A percentile compares a stretch with the other conserved stretches of the same genome.
Conservation (phyloP, 2,113 vertebrate genomes). For the Syngnathus scovelli region DNA sequence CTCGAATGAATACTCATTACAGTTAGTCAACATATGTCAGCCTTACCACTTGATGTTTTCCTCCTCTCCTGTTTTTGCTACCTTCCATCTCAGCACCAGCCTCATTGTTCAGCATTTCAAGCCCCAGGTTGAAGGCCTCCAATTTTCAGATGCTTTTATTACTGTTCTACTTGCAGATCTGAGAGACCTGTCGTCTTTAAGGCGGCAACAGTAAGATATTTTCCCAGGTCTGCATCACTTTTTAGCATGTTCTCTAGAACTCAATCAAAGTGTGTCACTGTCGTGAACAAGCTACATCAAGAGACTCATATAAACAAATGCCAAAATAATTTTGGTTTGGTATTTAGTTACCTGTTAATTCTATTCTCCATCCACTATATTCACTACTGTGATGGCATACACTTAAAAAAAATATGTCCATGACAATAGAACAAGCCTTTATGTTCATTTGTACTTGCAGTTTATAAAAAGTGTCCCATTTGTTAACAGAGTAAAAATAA, state of each 20-base stretch:
- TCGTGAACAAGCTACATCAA: not conserved
- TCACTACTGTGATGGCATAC: not conserved
- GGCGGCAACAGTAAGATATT: not conserved
- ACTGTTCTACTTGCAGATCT: conserved; percentile 7
- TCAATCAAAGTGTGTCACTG: not conserved
- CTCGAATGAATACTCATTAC: not conserved
- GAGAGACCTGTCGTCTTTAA: conserved; percentile 17
- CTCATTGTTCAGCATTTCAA: conserved; percentile 25
- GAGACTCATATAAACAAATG: not conserved
- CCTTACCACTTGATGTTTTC: conserved; percentile 11
- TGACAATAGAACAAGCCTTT: not conserved
- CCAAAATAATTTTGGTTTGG: not conserved
- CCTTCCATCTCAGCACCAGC: conserved; percentile 18
- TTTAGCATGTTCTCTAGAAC: too few species aligned
- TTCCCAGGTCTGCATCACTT: not conserved
- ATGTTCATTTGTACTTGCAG: not conserved
- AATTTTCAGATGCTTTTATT: conserved; percentile 12
- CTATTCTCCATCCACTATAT: not conserved
- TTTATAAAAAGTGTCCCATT: not conserved
- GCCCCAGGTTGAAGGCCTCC: conserved; percentile 31
- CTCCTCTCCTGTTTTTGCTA: not conserved
- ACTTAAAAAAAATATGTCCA: not conserved
- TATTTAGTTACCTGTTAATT: not conserved
- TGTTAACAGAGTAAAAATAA: not conserved
- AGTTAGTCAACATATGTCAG: not conserved